Evolutionary conservation across 2,888 invertebrate genomes (phyloP), one percentile per base, ranked within the genome.

Genomic region (Tryphoninae sp.): DNA sequence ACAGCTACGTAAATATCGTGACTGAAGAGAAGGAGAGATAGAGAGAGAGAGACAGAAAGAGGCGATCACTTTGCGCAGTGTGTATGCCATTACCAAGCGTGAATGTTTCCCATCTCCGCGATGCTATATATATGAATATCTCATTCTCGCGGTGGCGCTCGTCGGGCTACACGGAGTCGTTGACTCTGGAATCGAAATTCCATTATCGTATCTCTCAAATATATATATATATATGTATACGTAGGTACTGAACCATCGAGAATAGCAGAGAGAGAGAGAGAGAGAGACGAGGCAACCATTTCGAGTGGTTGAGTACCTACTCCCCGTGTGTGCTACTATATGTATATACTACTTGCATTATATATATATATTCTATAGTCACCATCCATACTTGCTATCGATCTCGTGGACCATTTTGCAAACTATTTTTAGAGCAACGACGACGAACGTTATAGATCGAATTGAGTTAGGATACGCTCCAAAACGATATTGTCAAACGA

Each of bases 111-210:
- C 78, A 65, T 65, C 76, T 71, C 33, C 33, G 0, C 75, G 72
- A 73, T 68, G 23, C 23, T 59, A 11, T 26, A 59, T 59, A 59
- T 23, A 26, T 23, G 58, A 59, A 69, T 69, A 42, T 69, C 61
- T 69, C 26, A 62, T 26, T 71, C 58, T 71, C 64, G 59, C 2
- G 68, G 16, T 23, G 53, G 55, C 13, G 59, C 23, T 26, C 65
- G 58, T 26, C 45, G 23, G 58, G 26, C 42, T 76, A 45, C 62
- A 9, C 26, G 59, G 65, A 71, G 75, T 75, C 80, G 80, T 80
- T 80, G 80, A 76, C 80, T 71, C 80, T 42, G 55, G 75, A 64
- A 80, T 80, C 80, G 80, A 80, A 80, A 80, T 80, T 80, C 80
- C 80, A 80, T 80, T 80, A 80, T 80, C 80, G 71, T 71, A 75